phyloP scores from a whole-genome alignment of 2,888 invertebrate genomes.

The Chaitophorus viminalis region DNA sequence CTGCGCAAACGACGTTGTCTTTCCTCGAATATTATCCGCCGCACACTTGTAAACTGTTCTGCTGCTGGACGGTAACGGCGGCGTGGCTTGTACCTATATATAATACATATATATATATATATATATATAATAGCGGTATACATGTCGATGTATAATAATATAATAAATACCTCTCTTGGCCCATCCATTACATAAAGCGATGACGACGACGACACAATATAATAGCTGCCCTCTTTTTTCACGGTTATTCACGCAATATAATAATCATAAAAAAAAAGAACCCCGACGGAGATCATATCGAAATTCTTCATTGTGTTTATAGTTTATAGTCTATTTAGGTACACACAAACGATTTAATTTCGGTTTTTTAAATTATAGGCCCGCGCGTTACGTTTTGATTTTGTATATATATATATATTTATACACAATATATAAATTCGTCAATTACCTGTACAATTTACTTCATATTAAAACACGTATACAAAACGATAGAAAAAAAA shows the following conservation, averaged over 20 bases:
- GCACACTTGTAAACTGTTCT: neutral
- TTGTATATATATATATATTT: neutral
- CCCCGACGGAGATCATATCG: neutral
- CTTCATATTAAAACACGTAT: slow-evolving; percentile 4
- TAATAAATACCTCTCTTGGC: slow-evolving; percentile 30
- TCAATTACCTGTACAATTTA: slow-evolving; percentile 15
- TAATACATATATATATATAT: neutral
- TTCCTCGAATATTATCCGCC: neutral
- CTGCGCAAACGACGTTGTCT: slow-evolving; percentile 32
- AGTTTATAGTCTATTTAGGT: neutral
- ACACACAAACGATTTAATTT: slow-evolving; percentile 47
- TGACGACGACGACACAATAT: neutral
- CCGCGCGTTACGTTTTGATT: neutral
- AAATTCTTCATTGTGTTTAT: slow-evolving; percentile 38
- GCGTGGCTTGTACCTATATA: neutral
- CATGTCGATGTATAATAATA: slow-evolving; percentile 8
- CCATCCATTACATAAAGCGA: slow-evolving; percentile 13
- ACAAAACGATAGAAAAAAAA: neutral
- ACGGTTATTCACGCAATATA: neutral
- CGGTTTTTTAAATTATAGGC: slow-evolving; percentile 29
- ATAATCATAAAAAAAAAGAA: neutral
- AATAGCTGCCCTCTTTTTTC: slow-evolving; percentile 35
- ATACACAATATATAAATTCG: neutral
- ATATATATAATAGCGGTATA: neutral
- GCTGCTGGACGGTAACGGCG: slow-evolving; percentile 8